A percentile compares a stretch with the other conserved stretches of the same genome.
Evolutionary conservation across 2,888 invertebrate genomes (phyloP).

Genomic region (Megaustenia siamemsis): DNA sequence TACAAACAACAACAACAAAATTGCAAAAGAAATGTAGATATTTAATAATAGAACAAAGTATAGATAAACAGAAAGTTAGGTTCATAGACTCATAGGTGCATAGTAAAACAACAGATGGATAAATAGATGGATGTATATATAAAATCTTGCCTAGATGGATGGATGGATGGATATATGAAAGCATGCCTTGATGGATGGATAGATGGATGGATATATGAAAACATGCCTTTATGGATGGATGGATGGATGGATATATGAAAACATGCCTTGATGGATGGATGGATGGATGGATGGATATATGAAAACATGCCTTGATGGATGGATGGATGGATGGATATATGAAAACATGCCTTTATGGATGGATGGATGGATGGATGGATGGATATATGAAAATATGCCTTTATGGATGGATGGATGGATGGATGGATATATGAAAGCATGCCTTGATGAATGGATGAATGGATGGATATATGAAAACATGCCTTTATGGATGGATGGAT

Average conservation of each 20-base stretch:
- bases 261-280: not conserved
- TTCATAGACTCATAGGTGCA: too few species aligned
- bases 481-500: conserved; percentile 2
- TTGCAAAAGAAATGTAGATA: too few species aligned
- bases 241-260: not conserved
- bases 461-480: not conserved
- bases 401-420: not conserved
- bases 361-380: not conserved
- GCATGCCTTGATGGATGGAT: too few species aligned
- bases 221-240: too few species aligned
- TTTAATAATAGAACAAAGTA: too few species aligned
- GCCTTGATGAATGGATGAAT: not conserved
- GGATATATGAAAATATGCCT: not conserved
- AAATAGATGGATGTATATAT: not conserved
- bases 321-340: too few species aligned
- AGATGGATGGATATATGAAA: too few species aligned
- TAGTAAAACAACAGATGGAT: not conserved
- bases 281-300: not conserved
- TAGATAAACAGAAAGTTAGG: not conserved
- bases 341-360: too few species aligned
- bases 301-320: too few species aligned
- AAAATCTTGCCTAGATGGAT: not conserved
- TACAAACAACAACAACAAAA: too few species aligned
- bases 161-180: not conserved
- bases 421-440: not conserved